phyloP scores from a whole-genome alignment of 2,888 invertebrate genomes.

The Drosophila prostipennis region DNA sequence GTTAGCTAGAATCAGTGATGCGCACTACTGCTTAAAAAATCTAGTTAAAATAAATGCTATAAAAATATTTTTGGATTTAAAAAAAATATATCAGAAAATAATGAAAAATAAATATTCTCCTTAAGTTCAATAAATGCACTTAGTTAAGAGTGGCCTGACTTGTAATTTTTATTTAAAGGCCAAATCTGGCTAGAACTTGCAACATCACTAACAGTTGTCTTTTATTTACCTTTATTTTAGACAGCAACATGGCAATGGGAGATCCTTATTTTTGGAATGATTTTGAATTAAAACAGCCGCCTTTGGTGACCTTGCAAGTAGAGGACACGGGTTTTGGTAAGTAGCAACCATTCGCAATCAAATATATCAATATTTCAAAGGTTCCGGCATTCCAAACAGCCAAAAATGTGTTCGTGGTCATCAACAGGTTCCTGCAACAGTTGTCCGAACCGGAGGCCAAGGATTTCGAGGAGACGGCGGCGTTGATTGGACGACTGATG shows the following conservation, averaged over 20 bases:
- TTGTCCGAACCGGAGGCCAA: conserved; percentile 35
- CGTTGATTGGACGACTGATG: conserved; percentile 81
- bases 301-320: conserved; percentile 72
- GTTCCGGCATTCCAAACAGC: conserved; percentile 49
- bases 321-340: conserved; percentile 69
- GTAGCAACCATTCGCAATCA: background rate
- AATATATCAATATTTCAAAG: fast-evolving
- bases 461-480: conserved; percentile 77
- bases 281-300: conserved; percentile 79
- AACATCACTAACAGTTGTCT: background rate
- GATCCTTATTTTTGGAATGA: conserved; percentile 78
- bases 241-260: conserved; percentile 16
- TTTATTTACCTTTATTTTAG: conserved; percentile 16
- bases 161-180: background rate
- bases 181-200: background rate
- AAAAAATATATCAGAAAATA: too few relatives aligned
- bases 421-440: conserved; percentile 62
- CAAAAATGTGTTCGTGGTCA: conserved; percentile 56
- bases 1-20: conserved; percentile 2
- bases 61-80: too few relatives aligned
- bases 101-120: too few relatives aligned
- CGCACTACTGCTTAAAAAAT: background rate
- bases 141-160: too few relatives aligned
- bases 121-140: too few relatives aligned
- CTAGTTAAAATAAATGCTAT: too few relatives aligned